These are phyloP conservation scores for Heliconius melpomene DNA, from an alignment of 1,140 invertebrate species.

Conservation along the genomic window DNA sequence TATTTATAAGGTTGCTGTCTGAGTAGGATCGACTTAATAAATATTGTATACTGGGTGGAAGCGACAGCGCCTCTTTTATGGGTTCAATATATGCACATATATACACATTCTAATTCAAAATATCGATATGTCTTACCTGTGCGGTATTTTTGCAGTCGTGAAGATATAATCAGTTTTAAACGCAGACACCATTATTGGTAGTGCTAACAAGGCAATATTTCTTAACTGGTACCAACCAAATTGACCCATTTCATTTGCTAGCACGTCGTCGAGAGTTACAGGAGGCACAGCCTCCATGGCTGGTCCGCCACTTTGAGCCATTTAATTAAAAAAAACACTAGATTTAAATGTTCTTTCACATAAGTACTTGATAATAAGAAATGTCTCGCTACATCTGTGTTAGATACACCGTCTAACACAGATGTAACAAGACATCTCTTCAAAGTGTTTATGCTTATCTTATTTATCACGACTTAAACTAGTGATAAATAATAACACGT, in stretches of 20 bases:
- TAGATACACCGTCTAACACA: neutral
- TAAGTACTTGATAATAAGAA: neutral
- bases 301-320: neutral
- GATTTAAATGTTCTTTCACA: neutral
- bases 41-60: too few species aligned
- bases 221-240: constrained; percentile 49
- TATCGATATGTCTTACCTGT: constrained; percentile 37
- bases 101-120: too few species aligned
- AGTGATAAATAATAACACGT: neutral
- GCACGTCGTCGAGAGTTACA: constrained; percentile 51
- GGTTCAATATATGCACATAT: too few species aligned
- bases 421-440: neutral
- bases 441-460: neutral
- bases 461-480: neutral
- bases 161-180: constrained; percentile 53
- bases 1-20: too few species aligned
- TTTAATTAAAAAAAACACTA: neutral
- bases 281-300: neutral
- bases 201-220: constrained; percentile 39
- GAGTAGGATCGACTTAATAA: too few species aligned
- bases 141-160: constrained; percentile 45
- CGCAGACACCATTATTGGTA: constrained; percentile 46
- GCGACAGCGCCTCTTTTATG: too few species aligned
- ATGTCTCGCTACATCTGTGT: neutral
- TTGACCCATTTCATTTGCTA: constrained; percentile 56